Evolutionary conservation across 2,888 invertebrate genomes (phyloP).

Genomic region (Electrophaes corylata): DNA sequence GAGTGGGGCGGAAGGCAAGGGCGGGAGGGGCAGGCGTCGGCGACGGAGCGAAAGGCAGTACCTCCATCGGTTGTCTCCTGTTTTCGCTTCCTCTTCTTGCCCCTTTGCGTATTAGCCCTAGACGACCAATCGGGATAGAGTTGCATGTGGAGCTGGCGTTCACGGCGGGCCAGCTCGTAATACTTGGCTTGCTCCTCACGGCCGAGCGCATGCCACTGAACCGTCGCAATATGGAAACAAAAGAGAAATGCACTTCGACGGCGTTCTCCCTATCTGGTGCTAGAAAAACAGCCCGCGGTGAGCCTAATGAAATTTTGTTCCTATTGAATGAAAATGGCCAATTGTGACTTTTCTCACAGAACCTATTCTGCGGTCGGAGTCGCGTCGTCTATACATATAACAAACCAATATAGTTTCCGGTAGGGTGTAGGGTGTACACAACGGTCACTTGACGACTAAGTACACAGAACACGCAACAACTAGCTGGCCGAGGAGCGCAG

Average conservation of each 20-base stretch:
- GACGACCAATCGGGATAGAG: constrained; percentile 99
- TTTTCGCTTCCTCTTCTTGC: constrained; percentile 99
- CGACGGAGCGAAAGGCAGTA: constrained; percentile 87
- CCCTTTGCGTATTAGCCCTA: constrained; percentile 99
- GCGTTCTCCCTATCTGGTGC: constrained; percentile 85
- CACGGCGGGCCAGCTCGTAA: constrained; percentile 99
- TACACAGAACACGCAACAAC: constrained; percentile 79
- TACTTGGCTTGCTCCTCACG: constrained; percentile 99
- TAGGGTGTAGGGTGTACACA: constrained; percentile 73
- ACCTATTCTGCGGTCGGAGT: constrained; percentile 83
- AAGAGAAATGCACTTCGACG: constrained; percentile 82
- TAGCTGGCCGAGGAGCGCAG: constrained; percentile 44
- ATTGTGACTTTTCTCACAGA: constrained; percentile 81
- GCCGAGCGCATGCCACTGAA: constrained; percentile 99
- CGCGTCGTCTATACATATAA: constrained; percentile 81
- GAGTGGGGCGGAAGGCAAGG: constrained; percentile 31
- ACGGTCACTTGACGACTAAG: constrained; percentile 82
- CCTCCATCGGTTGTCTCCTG: constrained; percentile 98
- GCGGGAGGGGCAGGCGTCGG: constrained; percentile 41
- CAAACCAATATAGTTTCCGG: constrained; percentile 84
- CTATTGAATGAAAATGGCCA: constrained; percentile 81
- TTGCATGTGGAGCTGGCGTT: constrained; percentile 99
- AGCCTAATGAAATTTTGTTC: constrained; percentile 76
- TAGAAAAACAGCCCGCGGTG: constrained; percentile 88
- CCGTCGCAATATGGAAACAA: constrained; percentile 84